These are phyloP conservation scores for Acanthurus leucopareius DNA, from an alignment of 2,797 vertebrate genomes.

Conservation along the genomic window DNA sequence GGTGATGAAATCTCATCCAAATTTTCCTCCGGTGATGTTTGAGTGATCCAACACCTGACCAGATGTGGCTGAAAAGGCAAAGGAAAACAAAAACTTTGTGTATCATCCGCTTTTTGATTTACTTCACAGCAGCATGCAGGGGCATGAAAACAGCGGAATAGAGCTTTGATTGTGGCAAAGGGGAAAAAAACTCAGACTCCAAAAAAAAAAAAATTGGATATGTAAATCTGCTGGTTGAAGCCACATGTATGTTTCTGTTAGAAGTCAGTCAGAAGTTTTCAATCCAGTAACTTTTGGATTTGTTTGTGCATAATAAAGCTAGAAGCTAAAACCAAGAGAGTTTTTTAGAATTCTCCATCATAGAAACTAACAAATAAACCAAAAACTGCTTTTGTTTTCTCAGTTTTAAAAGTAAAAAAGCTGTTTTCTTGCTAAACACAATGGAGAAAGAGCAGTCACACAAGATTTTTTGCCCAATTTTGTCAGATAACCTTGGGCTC, in stretches of 20 bases:
- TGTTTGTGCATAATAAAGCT: background rate
- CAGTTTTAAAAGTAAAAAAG: no score
- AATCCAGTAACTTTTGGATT: background rate
- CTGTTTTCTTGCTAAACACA: no score
- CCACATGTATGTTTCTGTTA: background rate
- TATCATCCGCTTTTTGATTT: conserved; percentile 48
- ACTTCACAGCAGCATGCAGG: background rate
- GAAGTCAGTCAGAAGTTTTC: background rate
- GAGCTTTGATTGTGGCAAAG: background rate
- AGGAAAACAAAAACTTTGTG: conserved; percentile 42
- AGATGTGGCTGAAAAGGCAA: conserved; percentile 53
- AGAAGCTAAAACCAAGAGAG: background rate
- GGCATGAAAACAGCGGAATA: background rate
- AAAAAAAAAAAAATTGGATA: background rate
- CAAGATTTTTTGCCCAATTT: no score
- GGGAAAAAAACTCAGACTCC: background rate
- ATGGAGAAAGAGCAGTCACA: no score
- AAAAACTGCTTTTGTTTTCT: background rate
- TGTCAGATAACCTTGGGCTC: background rate
- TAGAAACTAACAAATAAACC: background rate
- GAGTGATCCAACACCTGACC: conserved; percentile 57
- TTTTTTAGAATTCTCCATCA: background rate
- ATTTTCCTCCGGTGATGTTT: conserved; percentile 63
- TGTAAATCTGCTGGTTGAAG: background rate
- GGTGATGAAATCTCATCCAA: conserved; percentile 66